These are phyloP conservation scores for Mohoua ochrocephala DNA, from an alignment of 2,113 vertebrate genomes.

Conservation along the genomic window DNA sequence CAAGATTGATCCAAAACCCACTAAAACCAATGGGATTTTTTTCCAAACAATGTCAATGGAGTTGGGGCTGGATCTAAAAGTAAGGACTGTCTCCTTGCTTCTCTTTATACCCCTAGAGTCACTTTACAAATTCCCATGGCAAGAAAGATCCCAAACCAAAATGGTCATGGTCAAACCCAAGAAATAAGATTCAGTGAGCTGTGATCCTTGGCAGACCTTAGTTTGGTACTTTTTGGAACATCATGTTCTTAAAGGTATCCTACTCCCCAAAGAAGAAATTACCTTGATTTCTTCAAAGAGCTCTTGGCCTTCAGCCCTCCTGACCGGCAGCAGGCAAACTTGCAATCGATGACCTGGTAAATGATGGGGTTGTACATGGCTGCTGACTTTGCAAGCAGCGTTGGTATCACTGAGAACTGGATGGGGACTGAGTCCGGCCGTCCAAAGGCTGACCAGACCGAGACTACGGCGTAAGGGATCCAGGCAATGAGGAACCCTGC, in stretches of 20 bases:
- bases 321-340: constrained; percentile 70
- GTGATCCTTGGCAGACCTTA: background rate
- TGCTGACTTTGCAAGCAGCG: constrained; percentile 90
- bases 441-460: constrained; percentile 90
- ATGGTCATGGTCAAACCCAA: background rate
- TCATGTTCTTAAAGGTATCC: background rate
- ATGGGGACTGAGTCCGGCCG: constrained; percentile 84
- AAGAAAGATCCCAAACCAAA: background rate
- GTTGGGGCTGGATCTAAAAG: background rate
- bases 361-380: constrained; percentile 98
- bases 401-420: constrained; percentile 86
- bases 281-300: constrained; percentile 80
- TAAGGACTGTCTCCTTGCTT: background rate
- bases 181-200: background rate
- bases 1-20: background rate
- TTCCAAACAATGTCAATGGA: background rate
- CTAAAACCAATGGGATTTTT: background rate
- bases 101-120: background rate
- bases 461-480: constrained; percentile 93
- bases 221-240: background rate
- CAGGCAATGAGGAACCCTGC: constrained; percentile 93
- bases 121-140: background rate
- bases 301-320: constrained; percentile 70
- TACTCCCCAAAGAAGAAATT: background rate
- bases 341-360: constrained; percentile 88